Percentiles rank a stretch among this genome's conserved stretches.
These are phyloP conservation scores for Eurytoma adleriae DNA, from an alignment of 2,888 invertebrate species.

Conservation along the genomic window DNA sequence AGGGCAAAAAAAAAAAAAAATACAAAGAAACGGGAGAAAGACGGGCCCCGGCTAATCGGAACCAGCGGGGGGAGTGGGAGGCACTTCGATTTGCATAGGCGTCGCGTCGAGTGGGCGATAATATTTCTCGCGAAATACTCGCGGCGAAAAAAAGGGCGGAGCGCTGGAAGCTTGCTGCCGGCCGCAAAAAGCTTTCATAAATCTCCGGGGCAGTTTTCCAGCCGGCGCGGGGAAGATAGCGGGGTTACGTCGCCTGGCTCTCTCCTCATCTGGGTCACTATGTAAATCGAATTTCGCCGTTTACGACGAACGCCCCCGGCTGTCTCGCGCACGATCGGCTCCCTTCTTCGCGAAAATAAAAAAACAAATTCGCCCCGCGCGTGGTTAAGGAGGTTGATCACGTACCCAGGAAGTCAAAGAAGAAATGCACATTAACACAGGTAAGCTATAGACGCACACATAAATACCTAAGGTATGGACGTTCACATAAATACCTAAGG, in stretches of 20 bases:
- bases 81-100: conserved; percentile 10
- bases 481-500: no score
- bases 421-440: no score
- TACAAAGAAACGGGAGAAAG: background rate
- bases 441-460: no score
- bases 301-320: conserved; percentile 6
- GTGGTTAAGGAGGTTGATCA: no score
- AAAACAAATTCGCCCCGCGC: background rate
- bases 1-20: no score
- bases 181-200: conserved; percentile 33
- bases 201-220: conserved; percentile 28
- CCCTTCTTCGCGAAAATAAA: background rate
- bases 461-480: no score
- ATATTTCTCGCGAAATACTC: no score
- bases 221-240: background rate
- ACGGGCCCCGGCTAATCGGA: conserved; percentile 29
- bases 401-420: no score
- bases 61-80: background rate
- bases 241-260: conserved; percentile 5
- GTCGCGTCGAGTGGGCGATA: no score
- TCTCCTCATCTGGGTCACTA: conserved; percentile 52
- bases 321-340: background rate
- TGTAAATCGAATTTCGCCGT: conserved; percentile 53
- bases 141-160: no score
- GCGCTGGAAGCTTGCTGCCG: background rate